Percentiles rank a stretch among this genome's conserved stretches.
These are phyloP conservation scores for Megaptera novaeangliae DNA, from an alignment of 2,113 vertebrate species.

Conservation along the genomic window DNA sequence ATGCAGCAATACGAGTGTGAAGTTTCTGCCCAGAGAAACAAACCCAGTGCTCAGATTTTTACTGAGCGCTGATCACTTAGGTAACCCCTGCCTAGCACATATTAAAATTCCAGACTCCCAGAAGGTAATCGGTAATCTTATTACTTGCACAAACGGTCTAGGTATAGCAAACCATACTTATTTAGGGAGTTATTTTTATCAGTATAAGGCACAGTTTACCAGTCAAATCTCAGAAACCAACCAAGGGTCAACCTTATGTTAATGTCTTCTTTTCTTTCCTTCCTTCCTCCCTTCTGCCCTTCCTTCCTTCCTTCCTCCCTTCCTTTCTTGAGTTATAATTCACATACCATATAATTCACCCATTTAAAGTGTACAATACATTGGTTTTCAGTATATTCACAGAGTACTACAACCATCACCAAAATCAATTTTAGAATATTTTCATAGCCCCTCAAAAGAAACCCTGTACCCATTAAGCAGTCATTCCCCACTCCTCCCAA, in stretches of 20 bases:
- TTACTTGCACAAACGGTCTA: background rate
- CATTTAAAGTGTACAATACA: background rate
- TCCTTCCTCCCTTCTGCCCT: background rate
- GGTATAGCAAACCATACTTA: background rate
- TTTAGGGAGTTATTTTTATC: background rate
- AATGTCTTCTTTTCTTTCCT: background rate
- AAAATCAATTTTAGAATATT: constrained; percentile 6
- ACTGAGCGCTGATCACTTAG: background rate
- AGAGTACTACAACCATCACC: background rate
- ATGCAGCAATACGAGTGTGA: background rate
- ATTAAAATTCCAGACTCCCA: background rate
- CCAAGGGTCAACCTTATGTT: background rate
- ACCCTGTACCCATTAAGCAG: background rate
- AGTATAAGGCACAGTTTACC: background rate
- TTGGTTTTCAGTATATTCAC: background rate
- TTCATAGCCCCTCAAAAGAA: background rate
- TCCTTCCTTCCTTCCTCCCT: background rate
- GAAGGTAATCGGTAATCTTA: background rate
- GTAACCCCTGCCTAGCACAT: background rate
- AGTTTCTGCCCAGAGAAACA: background rate
- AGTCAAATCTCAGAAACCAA: background rate
- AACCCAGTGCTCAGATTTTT: background rate
- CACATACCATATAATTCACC: background rate
- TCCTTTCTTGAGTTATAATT: background rate
- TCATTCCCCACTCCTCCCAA: background rate